phyloP scores from a whole-genome alignment of 2,888 invertebrate species.

The Hirtodrosophila histrioides region DNA sequence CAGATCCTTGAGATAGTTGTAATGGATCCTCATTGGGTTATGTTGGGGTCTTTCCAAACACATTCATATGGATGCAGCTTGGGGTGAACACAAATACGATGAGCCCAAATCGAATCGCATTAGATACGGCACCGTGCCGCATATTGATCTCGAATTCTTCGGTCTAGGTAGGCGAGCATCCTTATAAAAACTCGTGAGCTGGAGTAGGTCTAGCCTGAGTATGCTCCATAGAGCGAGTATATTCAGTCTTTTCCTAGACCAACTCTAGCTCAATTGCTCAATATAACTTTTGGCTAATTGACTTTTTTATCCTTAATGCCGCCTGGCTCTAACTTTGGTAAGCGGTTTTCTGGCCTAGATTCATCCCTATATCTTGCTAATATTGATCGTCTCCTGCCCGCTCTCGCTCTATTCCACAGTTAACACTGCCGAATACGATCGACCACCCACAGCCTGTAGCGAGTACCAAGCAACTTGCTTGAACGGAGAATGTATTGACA shows the following conservation, averaged over 20 bases:
- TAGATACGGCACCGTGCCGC: conserved; percentile 86
- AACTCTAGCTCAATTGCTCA: conserved; percentile 2
- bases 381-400: neutral
- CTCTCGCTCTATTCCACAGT: conserved; percentile 16
- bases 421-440: conserved; percentile 69
- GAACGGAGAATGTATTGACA: conserved; percentile 95
- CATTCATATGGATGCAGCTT: conserved; percentile 80
- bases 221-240: too few species aligned
- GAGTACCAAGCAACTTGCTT: conserved; percentile 93
- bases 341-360: conserved; percentile 2
- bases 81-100: conserved; percentile 82
- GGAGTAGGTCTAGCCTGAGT: neutral
- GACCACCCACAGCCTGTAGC: conserved; percentile 86
- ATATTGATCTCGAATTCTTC: conserved; percentile 86
- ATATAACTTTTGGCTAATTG: conserved; percentile 9
- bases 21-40: neutral
- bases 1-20: neutral
- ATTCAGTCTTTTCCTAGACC: neutral
- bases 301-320: conserved; percentile 15
- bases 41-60: neutral
- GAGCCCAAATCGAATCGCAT: conserved; percentile 83
- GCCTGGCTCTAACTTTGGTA: conserved; percentile 34
- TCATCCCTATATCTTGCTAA: neutral
- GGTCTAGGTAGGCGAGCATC: conserved; percentile 85
- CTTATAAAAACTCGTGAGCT: conserved; percentile 7